These are phyloP conservation scores for Drosophila sp. DNA, from an alignment of 1,140 invertebrate species.

Conservation along the genomic window DNA sequence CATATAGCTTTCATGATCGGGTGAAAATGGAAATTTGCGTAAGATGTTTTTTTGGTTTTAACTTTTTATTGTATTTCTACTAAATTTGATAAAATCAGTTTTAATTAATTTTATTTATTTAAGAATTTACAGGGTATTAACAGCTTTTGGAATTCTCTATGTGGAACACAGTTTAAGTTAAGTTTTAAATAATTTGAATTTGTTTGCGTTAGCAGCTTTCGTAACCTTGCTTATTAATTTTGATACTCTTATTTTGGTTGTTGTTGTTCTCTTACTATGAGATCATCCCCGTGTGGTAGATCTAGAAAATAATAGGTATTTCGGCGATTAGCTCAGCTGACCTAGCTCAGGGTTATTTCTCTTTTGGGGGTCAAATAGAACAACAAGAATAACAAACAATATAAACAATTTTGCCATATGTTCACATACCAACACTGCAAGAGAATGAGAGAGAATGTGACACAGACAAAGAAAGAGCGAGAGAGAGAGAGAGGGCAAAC, in stretches of 20 bases:
- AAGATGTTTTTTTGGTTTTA: no score
- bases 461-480: not conserved
- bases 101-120: no score
- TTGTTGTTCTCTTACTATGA: slow-evolving; percentile 12
- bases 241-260: slow-evolving; percentile 7
- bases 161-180: not conserved
- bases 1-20: no score
- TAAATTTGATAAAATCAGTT: no score
- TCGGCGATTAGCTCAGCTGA: slow-evolving; percentile 39
- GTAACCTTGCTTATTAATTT: slow-evolving; percentile 21
- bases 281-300: slow-evolving; percentile 26
- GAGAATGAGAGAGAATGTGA: not conserved
- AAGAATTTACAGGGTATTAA: no score
- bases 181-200: slow-evolving; percentile 5
- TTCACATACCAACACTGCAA: slow-evolving; percentile 1
- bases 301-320: slow-evolving; percentile 3
- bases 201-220: slow-evolving; percentile 16
- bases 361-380: slow-evolving; percentile 69
- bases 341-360: slow-evolving; percentile 45
- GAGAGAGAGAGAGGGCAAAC: not conserved
- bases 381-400: slow-evolving; percentile 39
- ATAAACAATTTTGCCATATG: slow-evolving; percentile 5
- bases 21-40: no score
- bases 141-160: no score
- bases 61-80: no score